phyloP scores from a whole-genome alignment of 2,888 invertebrate species.

The Cylloceria caligata region DNA sequence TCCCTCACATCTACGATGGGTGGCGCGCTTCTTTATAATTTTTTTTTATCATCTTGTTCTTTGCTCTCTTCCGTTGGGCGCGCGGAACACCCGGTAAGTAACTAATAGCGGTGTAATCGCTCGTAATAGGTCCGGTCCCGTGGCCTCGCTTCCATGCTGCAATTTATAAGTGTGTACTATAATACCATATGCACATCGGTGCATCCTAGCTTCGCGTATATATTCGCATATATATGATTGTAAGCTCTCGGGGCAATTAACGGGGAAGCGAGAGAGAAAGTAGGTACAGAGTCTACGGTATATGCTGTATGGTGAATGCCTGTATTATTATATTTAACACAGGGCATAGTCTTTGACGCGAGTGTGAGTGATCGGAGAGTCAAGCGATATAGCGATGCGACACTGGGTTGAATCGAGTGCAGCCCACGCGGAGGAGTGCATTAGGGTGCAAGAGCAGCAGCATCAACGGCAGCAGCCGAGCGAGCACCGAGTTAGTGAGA shows the following conservation, averaged over 20 bases:
- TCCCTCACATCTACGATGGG: slow-evolving; percentile 27
- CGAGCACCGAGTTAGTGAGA: not conserved
- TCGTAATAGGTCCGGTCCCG: slow-evolving; percentile 80
- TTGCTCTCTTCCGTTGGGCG: slow-evolving; percentile 70
- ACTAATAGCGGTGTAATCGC: slow-evolving; percentile 82
- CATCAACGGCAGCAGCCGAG: slow-evolving; percentile 7
- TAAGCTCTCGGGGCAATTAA: slow-evolving; percentile 77
- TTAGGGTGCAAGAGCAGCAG: slow-evolving; percentile 36
- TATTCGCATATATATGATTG: slow-evolving; percentile 44
- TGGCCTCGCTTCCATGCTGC: slow-evolving; percentile 71
- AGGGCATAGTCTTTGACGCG: not conserved
- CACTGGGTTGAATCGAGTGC: slow-evolving; percentile 29
- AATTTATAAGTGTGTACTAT: slow-evolving; percentile 48
- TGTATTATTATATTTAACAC: slow-evolving; percentile 13
- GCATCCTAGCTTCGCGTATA: not conserved
- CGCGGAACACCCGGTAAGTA: slow-evolving; percentile 81
- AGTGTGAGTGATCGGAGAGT: slow-evolving; percentile 17
- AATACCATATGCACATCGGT: slow-evolving; percentile 20
- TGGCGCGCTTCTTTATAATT: slow-evolving; percentile 25
- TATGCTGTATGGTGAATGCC: not conserved
- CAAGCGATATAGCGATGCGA: not conserved
- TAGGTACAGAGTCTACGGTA: not conserved
- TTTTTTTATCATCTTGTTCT: slow-evolving; percentile 50
- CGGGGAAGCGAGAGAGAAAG: slow-evolving; percentile 61
- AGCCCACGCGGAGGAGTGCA: slow-evolving; percentile 25